Evolutionary conservation across 1,140 invertebrate species (phyloP), one percentile per base, ranked within the genome.

Genomic region (Drosophila orosa): DNA sequence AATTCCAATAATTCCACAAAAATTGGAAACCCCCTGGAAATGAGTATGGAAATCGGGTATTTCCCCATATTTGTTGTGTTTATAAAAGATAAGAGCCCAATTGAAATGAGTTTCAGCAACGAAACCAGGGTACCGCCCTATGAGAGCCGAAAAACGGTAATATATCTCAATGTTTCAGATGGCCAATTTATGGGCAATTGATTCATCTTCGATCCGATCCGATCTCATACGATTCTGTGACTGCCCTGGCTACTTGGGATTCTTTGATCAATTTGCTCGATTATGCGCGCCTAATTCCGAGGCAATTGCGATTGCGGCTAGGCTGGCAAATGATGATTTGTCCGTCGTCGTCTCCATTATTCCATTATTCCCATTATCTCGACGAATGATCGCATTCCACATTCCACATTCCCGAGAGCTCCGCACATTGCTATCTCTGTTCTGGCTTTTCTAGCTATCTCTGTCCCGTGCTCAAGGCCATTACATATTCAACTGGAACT

Each of bases 401-500:
- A 65, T 44, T 42, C 52, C 54, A 33, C 55, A 63, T 62, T 62
- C 60, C 60, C 24, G 33, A 31, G 33, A 35, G 50, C 60, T 62
- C 29, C 13, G 27, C 22, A n/a, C 33, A 27, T 27, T 19, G 25
- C 61, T 58, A 25, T 57, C 60, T 40, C 60, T 57, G 19, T 62
- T 39, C 15, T 56, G 8, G 42, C 10, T 8, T 24, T 15, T 12
- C 52, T 3, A 5, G 39, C 62, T 33, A 27, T 67, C 58, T 67
- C 63, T 67, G 29, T 63, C 25, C 10, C 42, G 17, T n/a, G 59
- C 63, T 63, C 58, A 67, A 67, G 63, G 63, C 42, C 63, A 63
- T 63, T 67, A 63, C 63, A 67, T 61, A 67, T 63, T 63, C 58
- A 63, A 63, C 42, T 67, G 63, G 62, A 63, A 67, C 39, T 65